Evolutionary conservation across 1,140 invertebrate species (phyloP), one percentile per base, ranked within the genome.

Genomic region (Philotrypesis tridentata): DNA sequence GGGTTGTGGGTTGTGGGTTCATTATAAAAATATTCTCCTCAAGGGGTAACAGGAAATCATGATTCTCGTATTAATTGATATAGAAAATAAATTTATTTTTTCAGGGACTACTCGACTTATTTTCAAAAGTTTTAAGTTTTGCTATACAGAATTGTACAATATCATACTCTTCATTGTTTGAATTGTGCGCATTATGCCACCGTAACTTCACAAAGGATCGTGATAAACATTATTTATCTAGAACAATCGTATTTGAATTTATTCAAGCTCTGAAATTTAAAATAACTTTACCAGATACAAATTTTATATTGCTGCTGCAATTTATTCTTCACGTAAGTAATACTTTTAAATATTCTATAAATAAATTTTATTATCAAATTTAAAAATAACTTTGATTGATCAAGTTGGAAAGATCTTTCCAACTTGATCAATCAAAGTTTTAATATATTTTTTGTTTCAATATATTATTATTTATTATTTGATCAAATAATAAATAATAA

Each of bases 251-350:
- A 21, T 97, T 96, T 89, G 98, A 99, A 92, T 93, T 99, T 74
- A 95, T 99, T 33, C 97, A 99, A 89, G 97, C 97, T 0, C 93
- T 99, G 37, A 98, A 99, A 90, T 99, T 99, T 88, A 99, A 99
- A 92, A 95, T 95, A 8, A 95, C 95, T 14, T 95, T 99, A 84
- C 98, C 98, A 0, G 98, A 99, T 90, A 95, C 96, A 21, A 99
- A 99, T 92, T 95, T 99, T 70, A 92, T 99, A 8, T 94, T 98
- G 86, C 93, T 99, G 0, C 95, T 99, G 31, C 97, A 98, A 86
- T 95, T 97, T 83, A 94, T 97, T 80, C 91, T 98, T 67, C 96
- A 98, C 91, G 95, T 96, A 87, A 88, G 80, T 81, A 65, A n/a
- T n/a, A n/a, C n/a, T n/a, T n/a, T n/a, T n/a, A n/a, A n/a, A n/a